Evolutionary conservation across 2,888 invertebrate species (phyloP).

Genomic region (Nemotelus pantherinus): DNA sequence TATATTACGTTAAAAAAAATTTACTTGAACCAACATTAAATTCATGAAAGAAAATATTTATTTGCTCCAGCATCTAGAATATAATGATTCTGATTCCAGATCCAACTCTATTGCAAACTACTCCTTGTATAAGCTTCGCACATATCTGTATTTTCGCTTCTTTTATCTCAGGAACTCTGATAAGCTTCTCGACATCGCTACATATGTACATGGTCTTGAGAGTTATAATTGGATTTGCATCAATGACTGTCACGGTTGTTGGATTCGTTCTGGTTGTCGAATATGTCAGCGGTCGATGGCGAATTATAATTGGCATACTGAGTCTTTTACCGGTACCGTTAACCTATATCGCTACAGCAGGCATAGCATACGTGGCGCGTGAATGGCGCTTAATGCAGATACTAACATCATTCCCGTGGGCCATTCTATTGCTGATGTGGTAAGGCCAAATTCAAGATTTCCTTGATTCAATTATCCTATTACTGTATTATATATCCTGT

Average conservation of each 20-base stretch:
- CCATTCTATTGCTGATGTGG: slow-evolving; percentile 68
- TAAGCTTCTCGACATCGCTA: slow-evolving; percentile 71
- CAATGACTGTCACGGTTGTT: slow-evolving; percentile 73
- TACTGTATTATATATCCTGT: background rate
- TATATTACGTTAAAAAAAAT: no score
- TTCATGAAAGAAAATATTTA: no score
- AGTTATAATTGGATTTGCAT: slow-evolving; percentile 71
- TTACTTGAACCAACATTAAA: no score
- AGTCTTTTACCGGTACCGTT: slow-evolving; percentile 72
- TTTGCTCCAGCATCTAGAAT: no score
- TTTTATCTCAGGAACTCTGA: slow-evolving; percentile 61
- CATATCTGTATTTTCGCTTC: background rate
- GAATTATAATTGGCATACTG: slow-evolving; percentile 72
- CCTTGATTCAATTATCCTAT: slow-evolving; percentile 19
- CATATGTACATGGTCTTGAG: slow-evolving; percentile 68
- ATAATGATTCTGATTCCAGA: no score
- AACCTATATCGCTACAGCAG: slow-evolving; percentile 70
- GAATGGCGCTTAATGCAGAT: slow-evolving; percentile 69
- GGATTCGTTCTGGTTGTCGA: slow-evolving; percentile 75
- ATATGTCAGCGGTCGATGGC: slow-evolving; percentile 72
- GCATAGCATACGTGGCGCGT: slow-evolving; percentile 69
- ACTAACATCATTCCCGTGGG: slow-evolving; percentile 70
- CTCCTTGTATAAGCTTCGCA: no score
- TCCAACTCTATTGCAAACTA: no score
- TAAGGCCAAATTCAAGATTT: slow-evolving; percentile 58